Base-by-base conservation (phyloP, 2,797 vertebrate species). In the Epinephelus awoara region DNA sequence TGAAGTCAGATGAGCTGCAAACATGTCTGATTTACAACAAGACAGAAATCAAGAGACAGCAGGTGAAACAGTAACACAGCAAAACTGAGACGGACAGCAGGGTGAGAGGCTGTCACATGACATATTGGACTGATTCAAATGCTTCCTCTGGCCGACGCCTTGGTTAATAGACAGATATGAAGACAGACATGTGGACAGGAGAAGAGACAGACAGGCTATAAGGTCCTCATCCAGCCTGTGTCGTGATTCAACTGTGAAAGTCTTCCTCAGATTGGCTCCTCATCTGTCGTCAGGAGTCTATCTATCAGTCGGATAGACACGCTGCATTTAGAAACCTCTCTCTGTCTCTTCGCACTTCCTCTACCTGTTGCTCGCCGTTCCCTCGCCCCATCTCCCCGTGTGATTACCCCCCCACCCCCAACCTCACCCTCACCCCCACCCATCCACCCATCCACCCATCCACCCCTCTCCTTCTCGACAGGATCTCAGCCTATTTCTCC, bases 271-370 rank as follows among this genome's bases (percentile, higher is more conserved):
- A 90, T 92, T 92, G 85, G 62, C 79, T 86, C 83, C 49, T 21
- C 42, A 52, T 72, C 68, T 72, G 74, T 73, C 67, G 61, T 76
- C 80, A 82, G 79, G 67, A 83, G 77, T 75, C 84, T 79, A 83
- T 89, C 78, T 84, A 75, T 64, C 34, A 77, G 72, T 51, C 49
- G 15, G 83, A 78, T 61, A 87, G 90, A 92, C 88, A 89, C 73
- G 82, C 80, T 69, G 78, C 85, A 90, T 93, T 91, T 91, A 85
- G 73, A 86, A 72, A 68, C 77, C 77, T 62, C 65, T 72, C 71
- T 79, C 66, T 38, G 40, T 50, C 56, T 62, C 69, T 61, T 72
- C 62, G 17, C 38, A 10, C 73, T 58, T 56, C 61, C 62, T 86
- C 55, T 52, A 47, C 69, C 79, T 63, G 55, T 72, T 59, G 67